phyloP scores from a whole-genome alignment of 2,888 invertebrate genomes.

The Peribatodes rhomboidaria region DNA sequence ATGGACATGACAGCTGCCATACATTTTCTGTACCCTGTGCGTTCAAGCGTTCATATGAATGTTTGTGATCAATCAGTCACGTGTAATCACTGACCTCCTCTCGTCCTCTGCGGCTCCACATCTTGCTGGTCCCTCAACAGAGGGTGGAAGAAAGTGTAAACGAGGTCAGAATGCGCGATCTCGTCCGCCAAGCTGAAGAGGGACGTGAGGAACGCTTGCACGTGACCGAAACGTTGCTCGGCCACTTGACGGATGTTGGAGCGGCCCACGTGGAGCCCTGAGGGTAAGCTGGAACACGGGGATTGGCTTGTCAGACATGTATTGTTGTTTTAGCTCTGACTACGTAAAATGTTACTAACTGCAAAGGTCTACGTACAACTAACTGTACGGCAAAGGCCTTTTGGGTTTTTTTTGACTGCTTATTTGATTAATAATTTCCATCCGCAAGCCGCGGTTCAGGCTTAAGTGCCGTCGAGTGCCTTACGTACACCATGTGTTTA shows the following conservation, averaged over 20 bases:
- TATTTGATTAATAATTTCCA: too few relatives aligned
- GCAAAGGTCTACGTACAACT: too few relatives aligned
- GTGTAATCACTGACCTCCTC: conserved; percentile 87
- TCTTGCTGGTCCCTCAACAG: conserved; percentile 97
- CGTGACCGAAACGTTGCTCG: conserved; percentile 95
- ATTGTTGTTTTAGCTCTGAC: too few relatives aligned
- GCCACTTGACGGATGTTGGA: conserved; percentile 98
- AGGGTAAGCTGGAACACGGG: conserved; percentile 66
- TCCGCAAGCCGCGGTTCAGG: too few relatives aligned
- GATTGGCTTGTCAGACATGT: not conserved
- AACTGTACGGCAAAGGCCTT: too few relatives aligned
- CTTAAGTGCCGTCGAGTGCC: too few relatives aligned
- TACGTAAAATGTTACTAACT: too few relatives aligned
- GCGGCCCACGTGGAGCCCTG: conserved; percentile 94
- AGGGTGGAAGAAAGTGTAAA: conserved; percentile 99
- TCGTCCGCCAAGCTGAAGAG: conserved; percentile 96
- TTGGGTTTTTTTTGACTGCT: too few relatives aligned
- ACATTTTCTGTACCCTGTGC: too few relatives aligned
- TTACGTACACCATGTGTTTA: too few relatives aligned
- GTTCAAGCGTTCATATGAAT: too few relatives aligned
- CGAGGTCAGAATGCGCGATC: conserved; percentile 97
- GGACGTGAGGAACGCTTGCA: conserved; percentile 94
- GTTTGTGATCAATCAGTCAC: not conserved
- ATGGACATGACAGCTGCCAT: too few relatives aligned
- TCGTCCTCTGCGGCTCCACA: conserved; percentile 92